These are phyloP conservation scores for Venusia cambrica DNA, from an alignment of 2,888 invertebrate species.

Conservation along the genomic window DNA sequence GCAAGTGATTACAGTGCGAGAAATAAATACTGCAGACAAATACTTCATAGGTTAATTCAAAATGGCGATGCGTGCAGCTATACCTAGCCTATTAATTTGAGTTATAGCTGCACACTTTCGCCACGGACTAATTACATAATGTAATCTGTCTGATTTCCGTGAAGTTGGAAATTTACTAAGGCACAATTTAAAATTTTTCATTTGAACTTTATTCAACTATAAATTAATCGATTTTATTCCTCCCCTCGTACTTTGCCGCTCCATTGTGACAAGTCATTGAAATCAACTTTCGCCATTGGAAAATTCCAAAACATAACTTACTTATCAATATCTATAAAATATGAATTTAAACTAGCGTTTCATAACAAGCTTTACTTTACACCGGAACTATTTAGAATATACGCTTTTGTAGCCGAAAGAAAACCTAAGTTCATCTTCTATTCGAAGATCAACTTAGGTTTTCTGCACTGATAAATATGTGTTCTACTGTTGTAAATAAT, in stretches of 20 bases:
- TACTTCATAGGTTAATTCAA: slow-evolving; percentile 39
- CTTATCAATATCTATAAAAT: slow-evolving; percentile 35
- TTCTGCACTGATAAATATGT: too few species aligned
- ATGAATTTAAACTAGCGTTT: slow-evolving; percentile 34
- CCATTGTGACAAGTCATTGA: not conserved
- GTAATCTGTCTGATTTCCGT: too few species aligned
- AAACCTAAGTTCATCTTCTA: too few species aligned
- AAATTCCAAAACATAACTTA: slow-evolving; percentile 40
- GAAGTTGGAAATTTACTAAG: slow-evolving; percentile 68
- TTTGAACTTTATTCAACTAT: slow-evolving; percentile 75
- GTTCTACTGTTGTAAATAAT: too few species aligned
- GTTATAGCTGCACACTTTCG: too few species aligned
- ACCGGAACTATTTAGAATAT: slow-evolving; percentile 38
- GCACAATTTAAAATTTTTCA: slow-evolving; percentile 75
- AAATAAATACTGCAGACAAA: slow-evolving; percentile 43
- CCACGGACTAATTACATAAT: too few species aligned
- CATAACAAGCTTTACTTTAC: slow-evolving; percentile 36
- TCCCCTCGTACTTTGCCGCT: slow-evolving; percentile 22
- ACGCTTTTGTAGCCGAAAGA: slow-evolving; percentile 14
- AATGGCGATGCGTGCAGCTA: slow-evolving; percentile 35
- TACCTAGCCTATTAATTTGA: slow-evolving; percentile 38
- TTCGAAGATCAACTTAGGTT: too few species aligned
- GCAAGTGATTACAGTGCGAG: slow-evolving; percentile 62
- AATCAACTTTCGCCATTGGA: slow-evolving; percentile 32
- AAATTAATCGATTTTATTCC: slow-evolving; percentile 68